These are phyloP conservation scores for Dromas ardeola DNA, from an alignment of 2,113 vertebrate species.

Conservation along the genomic window DNA sequence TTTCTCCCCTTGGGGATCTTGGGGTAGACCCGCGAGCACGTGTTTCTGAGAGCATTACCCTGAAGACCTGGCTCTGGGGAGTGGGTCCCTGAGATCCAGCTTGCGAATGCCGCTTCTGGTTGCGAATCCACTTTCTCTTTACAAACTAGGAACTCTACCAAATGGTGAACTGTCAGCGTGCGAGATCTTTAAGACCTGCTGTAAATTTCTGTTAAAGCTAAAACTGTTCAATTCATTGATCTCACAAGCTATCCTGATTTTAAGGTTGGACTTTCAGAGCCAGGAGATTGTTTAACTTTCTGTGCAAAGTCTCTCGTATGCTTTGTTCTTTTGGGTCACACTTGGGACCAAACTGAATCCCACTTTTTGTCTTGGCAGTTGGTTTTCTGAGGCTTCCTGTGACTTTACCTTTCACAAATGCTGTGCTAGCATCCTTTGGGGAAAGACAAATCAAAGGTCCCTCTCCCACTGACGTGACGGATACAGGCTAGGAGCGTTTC, in stretches of 20 bases:
- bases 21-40: neutral
- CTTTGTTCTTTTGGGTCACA: neutral
- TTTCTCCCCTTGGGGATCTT: neutral
- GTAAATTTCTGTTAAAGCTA: neutral
- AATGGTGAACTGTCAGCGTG: neutral
- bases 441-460: neutral
- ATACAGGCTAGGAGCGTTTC: neutral
- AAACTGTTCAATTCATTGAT: neutral
- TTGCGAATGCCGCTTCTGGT: neutral
- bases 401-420: neutral
- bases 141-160: neutral
- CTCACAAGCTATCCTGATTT: neutral
- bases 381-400: neutral
- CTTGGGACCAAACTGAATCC: accelerated
- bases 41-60: neutral
- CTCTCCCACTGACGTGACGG: neutral
- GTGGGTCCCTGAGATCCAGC: neutral
- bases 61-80: neutral
- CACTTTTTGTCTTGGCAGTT: neutral
- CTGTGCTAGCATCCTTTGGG: neutral
- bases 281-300: neutral
- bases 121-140: neutral
- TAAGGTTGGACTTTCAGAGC: neutral
- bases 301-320: accelerated
- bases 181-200: neutral